A percentile compares a stretch with the other conserved stretches of the same genome.
phyloP scores from a whole-genome alignment of 2,797 vertebrate species.

The Astyanax mexicanus region DNA sequence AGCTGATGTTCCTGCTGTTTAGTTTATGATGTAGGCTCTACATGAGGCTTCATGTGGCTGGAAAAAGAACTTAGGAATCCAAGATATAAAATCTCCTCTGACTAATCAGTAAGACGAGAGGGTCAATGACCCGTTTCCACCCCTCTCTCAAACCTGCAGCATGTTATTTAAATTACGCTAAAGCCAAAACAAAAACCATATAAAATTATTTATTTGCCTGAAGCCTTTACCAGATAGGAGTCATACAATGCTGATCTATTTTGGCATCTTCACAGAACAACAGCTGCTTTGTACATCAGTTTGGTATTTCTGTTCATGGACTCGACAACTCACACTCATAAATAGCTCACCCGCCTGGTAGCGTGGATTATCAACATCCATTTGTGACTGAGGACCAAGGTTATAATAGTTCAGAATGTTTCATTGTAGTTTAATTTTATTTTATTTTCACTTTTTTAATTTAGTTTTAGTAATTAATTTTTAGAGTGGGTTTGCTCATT shows the following conservation, averaged over 20 bases:
- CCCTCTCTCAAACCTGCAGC: not conserved
- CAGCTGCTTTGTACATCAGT: not conserved
- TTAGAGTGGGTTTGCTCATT: no score
- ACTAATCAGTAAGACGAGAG: not conserved
- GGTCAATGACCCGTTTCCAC: not conserved
- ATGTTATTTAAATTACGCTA: not conserved
- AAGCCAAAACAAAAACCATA: not conserved
- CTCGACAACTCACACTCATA: no score
- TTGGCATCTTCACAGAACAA: not conserved
- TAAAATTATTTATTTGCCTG: not conserved
- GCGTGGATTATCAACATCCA: not conserved
- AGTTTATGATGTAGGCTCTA: slow-evolving; percentile 22
- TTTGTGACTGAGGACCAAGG: not conserved
- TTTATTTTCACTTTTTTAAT: no score
- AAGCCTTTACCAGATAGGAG: not conserved
- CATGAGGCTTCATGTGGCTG: slow-evolving; percentile 19
- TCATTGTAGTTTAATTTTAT: no score
- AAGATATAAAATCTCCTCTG: slow-evolving; percentile 17
- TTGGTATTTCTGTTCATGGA: not conserved
- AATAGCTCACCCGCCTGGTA: not conserved
- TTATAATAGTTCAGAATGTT: no score
- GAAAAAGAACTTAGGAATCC: slow-evolving; percentile 8
- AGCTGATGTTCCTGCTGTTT: not conserved
- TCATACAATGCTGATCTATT: not conserved
- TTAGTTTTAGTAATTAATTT: no score